These are phyloP conservation scores for Thereva nobilitata DNA, from an alignment of 2,888 invertebrate species.

Conservation along the genomic window DNA sequence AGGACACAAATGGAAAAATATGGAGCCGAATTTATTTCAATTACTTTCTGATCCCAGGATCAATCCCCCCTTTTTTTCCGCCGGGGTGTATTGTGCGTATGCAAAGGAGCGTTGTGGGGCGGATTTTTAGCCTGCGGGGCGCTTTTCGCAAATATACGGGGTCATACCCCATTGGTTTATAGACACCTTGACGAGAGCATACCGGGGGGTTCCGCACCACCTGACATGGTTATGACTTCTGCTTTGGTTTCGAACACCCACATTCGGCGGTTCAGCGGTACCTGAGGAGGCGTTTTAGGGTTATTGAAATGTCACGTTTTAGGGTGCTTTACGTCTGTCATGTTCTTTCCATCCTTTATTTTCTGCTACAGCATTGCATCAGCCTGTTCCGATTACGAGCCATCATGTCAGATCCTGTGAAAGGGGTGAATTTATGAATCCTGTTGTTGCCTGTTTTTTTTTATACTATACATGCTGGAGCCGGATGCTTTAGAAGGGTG, in stretches of 20 bases:
- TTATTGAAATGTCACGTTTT: slow-evolving; percentile 40
- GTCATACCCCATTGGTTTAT: slow-evolving; percentile 30
- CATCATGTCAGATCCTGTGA: slow-evolving; percentile 29
- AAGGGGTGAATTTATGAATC: slow-evolving; percentile 37
- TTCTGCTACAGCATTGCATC: neutral
- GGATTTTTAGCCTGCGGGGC: neutral
- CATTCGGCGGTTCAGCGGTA: slow-evolving; percentile 15
- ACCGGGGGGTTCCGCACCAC: slow-evolving; percentile 1
- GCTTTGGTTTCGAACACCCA: slow-evolving; percentile 22
- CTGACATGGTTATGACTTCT: slow-evolving; percentile 22
- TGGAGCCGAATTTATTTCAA: slow-evolving; percentile 42
- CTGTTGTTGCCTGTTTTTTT: slow-evolving; percentile 4
- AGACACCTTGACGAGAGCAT: slow-evolving; percentile 22
- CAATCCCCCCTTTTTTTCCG: slow-evolving; percentile 23
- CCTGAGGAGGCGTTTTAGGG: slow-evolving; percentile 29
- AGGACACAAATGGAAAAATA: slow-evolving; percentile 40
- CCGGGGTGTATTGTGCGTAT: slow-evolving; percentile 26
- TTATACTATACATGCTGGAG: no score
- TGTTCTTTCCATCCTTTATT: slow-evolving; percentile 21
- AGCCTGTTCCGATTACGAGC: slow-evolving; percentile 20
- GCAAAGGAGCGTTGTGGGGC: slow-evolving; percentile 17
- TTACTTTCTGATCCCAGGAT: slow-evolving; percentile 41
- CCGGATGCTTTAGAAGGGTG: no score
- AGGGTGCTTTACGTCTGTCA: slow-evolving; percentile 37
- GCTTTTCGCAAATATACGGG: slow-evolving; percentile 15